phyloP scores from a whole-genome alignment of 1,140 invertebrate species.

The Ectropis grisescens region DNA sequence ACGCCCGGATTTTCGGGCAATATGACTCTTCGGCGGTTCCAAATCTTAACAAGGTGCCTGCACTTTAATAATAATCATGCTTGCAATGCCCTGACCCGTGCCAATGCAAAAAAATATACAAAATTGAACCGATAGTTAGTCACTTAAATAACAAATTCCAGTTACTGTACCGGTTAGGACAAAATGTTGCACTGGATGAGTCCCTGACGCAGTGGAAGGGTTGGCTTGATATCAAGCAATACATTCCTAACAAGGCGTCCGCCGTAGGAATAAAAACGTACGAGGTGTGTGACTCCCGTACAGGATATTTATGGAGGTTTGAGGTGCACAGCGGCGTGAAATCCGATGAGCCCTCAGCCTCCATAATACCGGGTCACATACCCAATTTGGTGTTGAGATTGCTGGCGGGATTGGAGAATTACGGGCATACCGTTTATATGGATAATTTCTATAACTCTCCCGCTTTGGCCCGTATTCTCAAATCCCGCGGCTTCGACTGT shows the following conservation, averaged over 20 bases:
- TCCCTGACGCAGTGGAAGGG: conserved; percentile 13
- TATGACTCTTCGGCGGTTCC: conserved; percentile 4
- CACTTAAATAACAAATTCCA: conserved; percentile 18
- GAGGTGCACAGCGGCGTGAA: conserved; percentile 3
- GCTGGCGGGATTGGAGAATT: conserved; percentile 1
- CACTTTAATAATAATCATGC: conserved; percentile 11
- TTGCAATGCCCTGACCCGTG: conserved; percentile 1
- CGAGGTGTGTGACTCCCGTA: conserved; percentile 16
- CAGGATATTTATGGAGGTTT: conserved; percentile 15
- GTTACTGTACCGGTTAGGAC: conserved; percentile 8
- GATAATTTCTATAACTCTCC: conserved; percentile 17
- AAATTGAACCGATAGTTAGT: conserved; percentile 14
- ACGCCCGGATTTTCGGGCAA: conserved; percentile 10
- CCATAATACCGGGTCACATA: not conserved
- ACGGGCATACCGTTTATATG: conserved; percentile 9
- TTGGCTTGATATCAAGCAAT: conserved; percentile 9
- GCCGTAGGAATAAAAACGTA: conserved; percentile 16
- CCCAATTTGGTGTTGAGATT: conserved; percentile 1
- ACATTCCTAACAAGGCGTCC: conserved; percentile 13
- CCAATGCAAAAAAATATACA: conserved; percentile 19
- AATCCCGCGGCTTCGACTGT: conserved; percentile 7
- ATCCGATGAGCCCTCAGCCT: not conserved
- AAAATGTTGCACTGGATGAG: conserved; percentile 19
- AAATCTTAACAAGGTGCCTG: conserved; percentile 8
- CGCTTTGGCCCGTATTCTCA: conserved; percentile 7